Evolutionary conservation across 2,113 vertebrate genomes (phyloP).

Genomic region (Tragelaphus strepsiceros): DNA sequence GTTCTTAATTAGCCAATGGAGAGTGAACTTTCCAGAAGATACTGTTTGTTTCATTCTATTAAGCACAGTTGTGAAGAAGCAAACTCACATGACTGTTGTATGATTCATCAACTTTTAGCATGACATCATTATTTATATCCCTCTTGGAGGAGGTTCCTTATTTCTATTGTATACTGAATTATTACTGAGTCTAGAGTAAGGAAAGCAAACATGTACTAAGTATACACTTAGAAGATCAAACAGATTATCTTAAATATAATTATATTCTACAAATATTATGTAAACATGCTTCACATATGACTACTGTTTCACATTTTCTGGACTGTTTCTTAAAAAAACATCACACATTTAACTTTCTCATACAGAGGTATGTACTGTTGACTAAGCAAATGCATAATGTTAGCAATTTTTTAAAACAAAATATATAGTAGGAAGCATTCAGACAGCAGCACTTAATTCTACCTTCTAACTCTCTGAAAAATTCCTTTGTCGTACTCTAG

Average conservation of each 20-base stretch:
- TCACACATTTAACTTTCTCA: background rate
- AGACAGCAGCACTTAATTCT: background rate
- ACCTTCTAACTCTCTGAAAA: background rate
- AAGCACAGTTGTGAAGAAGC: background rate
- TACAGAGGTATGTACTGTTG: background rate
- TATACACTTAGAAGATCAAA: slow-evolving; percentile 40
- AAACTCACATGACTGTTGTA: background rate
- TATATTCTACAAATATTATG: background rate
- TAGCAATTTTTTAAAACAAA: background rate
- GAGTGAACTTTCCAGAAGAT: background rate
- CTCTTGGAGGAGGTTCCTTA: slow-evolving; percentile 5
- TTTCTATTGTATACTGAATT: slow-evolving; percentile 43
- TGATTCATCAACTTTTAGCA: background rate
- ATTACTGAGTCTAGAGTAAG: slow-evolving; percentile 28
- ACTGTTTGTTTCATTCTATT: background rate
- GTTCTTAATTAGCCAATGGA: background rate
- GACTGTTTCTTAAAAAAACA: background rate
- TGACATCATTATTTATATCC: background rate
- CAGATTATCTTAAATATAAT: slow-evolving; percentile 43
- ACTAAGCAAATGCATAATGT: background rate
- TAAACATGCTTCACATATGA: background rate
- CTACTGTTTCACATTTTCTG: background rate
- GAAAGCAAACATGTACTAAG: slow-evolving; percentile 38
- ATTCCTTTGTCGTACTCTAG: background rate
- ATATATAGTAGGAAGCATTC: background rate